These are phyloP conservation scores for Darevskia nairensis DNA, from an alignment of 2,797 vertebrate genomes.

Conservation along the genomic window DNA sequence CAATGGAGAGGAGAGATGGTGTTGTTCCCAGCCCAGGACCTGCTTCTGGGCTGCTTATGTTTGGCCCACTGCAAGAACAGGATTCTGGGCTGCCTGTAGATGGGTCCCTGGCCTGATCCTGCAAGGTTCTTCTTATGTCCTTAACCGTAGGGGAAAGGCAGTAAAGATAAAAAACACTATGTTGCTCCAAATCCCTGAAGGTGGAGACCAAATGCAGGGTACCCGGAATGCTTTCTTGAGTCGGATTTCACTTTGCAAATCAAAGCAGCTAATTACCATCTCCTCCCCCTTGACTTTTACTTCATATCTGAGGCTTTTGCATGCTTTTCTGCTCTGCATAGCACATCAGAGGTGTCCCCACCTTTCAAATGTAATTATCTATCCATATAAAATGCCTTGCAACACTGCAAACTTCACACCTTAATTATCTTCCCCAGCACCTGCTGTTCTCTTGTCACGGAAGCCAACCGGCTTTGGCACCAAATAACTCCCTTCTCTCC, in stretches of 20 bases:
- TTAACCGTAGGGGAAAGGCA: too few relatives aligned
- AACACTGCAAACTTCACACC: constrained; percentile 17
- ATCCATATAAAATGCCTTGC: constrained; percentile 27
- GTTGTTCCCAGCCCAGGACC: too few relatives aligned
- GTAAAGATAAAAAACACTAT: too few relatives aligned
- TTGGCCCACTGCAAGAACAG: too few relatives aligned
- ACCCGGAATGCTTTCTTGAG: neutral
- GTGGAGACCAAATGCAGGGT: too few relatives aligned
- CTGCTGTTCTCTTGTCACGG: constrained; percentile 32
- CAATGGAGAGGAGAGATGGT: too few relatives aligned
- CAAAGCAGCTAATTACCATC: constrained; percentile 35
- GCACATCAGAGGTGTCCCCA: constrained; percentile 10
- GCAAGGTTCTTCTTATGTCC: too few relatives aligned
- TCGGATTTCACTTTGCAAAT: constrained; percentile 29
- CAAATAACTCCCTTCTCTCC: neutral
- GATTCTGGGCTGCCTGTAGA: too few relatives aligned
- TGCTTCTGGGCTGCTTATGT: too few relatives aligned
- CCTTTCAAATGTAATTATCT: constrained; percentile 32
- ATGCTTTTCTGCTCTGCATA: constrained; percentile 24
- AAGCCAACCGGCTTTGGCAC: neutral
- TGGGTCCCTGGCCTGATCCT: too few relatives aligned
- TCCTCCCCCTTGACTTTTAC: constrained; percentile 23
- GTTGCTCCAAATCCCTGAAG: too few relatives aligned
- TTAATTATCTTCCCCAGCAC: constrained; percentile 51
- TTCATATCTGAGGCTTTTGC: constrained; percentile 35